Base-by-base conservation (phyloP, 2,797 vertebrate genomes). In the Enoplosus armatus region DNA sequence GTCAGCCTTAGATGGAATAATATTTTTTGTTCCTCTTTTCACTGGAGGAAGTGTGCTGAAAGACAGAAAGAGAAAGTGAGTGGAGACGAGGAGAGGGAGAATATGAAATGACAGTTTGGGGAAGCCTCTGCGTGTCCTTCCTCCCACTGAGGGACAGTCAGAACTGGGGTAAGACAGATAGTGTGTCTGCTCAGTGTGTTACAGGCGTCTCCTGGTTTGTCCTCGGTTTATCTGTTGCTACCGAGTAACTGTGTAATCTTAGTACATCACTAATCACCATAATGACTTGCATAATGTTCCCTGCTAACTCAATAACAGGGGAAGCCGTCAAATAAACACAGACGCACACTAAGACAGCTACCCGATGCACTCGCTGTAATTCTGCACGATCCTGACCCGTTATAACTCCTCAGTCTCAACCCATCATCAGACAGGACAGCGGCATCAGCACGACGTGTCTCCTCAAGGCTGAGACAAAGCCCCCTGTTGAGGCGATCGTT, bases 271-370 rank as follows among this genome's bases (percentile, higher is more conserved):
- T 53, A 41, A 79, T 59, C 59, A 68, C 60, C 12, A 29, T 53
- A 70, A 81, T 33, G 29, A 78, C 55, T 76, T 54, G 29, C 60
- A 67, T 62, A 56, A 75, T 35, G 68, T 68, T 59, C 11, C 67
- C 72, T 24, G 45, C 72, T 61, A 54, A 77, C 51, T 71, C 41
- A 37, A 24, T 58, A 69, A 31, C 33, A n/a, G 7, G 35, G 20
- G 66, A 27, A 63, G 10, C 43, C 73, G 60, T 76, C 50, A 69
- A 14, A 59, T 10, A 37, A 58, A 60, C 35, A 60, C 56, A 68
- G n/a, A 62, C 48, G 56, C 43, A 31, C 26, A 61, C 47, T 35
- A 3, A 74, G 58, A 47, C 29, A 64, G 6, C 35, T 6, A 29
- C 5, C 47, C 56, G 62, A 60, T 47, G 29, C 14, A n/a, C 66